Evolutionary conservation across 2,113 vertebrate genomes (phyloP), one percentile per base, ranked within the genome.

Genomic region (Dicaeum eximium): DNA sequence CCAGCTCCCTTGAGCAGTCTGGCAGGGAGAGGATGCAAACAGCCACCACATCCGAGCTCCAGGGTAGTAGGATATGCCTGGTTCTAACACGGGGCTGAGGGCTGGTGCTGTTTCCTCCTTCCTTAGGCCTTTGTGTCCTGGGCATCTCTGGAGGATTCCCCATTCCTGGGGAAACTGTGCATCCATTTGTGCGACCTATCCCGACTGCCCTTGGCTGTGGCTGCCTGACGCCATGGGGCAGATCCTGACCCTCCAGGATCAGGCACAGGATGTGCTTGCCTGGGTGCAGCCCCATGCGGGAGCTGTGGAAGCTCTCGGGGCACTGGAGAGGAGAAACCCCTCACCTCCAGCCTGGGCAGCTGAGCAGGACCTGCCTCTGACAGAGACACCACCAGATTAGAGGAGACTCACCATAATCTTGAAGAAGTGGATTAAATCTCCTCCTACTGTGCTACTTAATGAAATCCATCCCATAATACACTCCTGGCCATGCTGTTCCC

Each of bases 391-490:
- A 45, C 60, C 70, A 58, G 95, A 97, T 97, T 94, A 95, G 94
- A 91, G 42, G 88, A 94, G 96, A 97, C 94, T 97, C 92, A 94
- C 96, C 44, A 70, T 93, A 93, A 96, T 94, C 96, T 96, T 94
- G 88, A 97, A 94, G 95, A 72, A 94, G 60, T 92, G 94, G 96
- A 96, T 97, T 97, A 97, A 92, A 88, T 54, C 92, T 82, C 80
- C 83, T 93, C 95, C 94, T 80, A 88, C 95, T 96, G 94, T n/a
- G 77, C 86, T 86, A 28, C 75, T 95, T 96, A 97, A 97, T 96
- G 88, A 97, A 93, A 96, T 94, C 88, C 88, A 97, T 88, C 92
- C 95, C 96, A 94, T 97, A 97, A 97, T 96, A 94, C 48, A 31
- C 80, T 78, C 75, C 62, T 8, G 1, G 71, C 71, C 94, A 88